Conservation (phyloP, 2,113 vertebrate species). For the Uropsilus gracilis region DNA sequence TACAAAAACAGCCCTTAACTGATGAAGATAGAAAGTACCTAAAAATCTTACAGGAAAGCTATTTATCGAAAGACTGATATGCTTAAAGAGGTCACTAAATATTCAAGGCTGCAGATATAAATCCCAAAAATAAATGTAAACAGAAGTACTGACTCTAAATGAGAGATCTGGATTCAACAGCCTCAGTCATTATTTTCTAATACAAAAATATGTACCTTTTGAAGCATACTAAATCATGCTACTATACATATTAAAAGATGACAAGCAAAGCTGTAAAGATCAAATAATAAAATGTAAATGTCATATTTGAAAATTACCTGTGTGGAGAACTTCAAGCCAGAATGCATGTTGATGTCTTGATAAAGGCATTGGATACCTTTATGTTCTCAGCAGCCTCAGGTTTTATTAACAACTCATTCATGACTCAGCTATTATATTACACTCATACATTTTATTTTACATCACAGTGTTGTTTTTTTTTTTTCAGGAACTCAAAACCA, state of each 20-base stretch:
- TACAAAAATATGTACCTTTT: neutral
- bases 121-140: neutral
- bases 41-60: neutral
- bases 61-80: neutral
- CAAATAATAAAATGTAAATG: neutral
- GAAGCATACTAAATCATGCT: neutral
- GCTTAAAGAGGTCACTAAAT: neutral
- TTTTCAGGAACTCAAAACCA: neutral
- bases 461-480: neutral
- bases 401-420: neutral
- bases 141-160: neutral
- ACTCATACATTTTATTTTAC: neutral
- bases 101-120: neutral
- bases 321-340: neutral
- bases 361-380: neutral
- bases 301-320: neutral
- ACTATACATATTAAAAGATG: neutral
- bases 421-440: neutral
- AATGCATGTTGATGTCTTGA: neutral
- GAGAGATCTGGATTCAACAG: neutral
- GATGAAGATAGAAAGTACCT: neutral
- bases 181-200: neutral
- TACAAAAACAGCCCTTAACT: neutral
- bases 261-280: neutral
- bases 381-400: neutral